Base-by-base conservation (phyloP, 2,113 vertebrate genomes). In the Seriola aureovittata region DNA sequence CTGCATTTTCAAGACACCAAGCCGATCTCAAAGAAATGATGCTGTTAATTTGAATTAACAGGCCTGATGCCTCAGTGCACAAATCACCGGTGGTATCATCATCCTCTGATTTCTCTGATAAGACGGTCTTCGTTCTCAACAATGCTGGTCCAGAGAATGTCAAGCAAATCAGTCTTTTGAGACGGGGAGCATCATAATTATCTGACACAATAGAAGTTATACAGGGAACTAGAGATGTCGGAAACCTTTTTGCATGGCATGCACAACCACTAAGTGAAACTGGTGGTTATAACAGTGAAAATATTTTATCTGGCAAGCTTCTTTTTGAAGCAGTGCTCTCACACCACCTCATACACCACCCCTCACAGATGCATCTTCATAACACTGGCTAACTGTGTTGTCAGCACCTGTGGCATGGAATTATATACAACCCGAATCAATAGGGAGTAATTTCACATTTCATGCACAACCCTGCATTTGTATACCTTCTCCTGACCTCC, bases 1-100 rank as follows among this genome's bases (percentile, higher is more conserved):
- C 69, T 29, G 29, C 29, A 29, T 29, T 71, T 71, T 71, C 71
- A 71, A 42, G 69, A 71, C 54, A 42, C 36, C 69, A 44, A 58
- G 52, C 21, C 69, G 42, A 11, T 58, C 38, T 62, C 50, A 52
- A n/a, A 52, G 36, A 71, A 71, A 36, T 44, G 54, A 71, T 59
- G 23, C 36, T 54, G 4, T 36, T 62, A 50, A 74, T 74, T 50
- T 52, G 40, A 50, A 17, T 21, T 14, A 14, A n/a, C 57, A 50
- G 57, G 16, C 71, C 71, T 60, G 71, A 48, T 74, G 58, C 42
- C 19, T 73, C 25, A 9, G 55, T 48, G 55, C 70, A 72, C 55
- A 60, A 10, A 42, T 40, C 54, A 59, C 6, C 48, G 5, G 16
- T 7, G 17, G 16, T 17, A 19, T 40, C 19, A 32, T 32, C 55